These are phyloP conservation scores for Saguinus oedipus DNA, from an alignment of 2,797 vertebrate genomes.

Conservation along the genomic window DNA sequence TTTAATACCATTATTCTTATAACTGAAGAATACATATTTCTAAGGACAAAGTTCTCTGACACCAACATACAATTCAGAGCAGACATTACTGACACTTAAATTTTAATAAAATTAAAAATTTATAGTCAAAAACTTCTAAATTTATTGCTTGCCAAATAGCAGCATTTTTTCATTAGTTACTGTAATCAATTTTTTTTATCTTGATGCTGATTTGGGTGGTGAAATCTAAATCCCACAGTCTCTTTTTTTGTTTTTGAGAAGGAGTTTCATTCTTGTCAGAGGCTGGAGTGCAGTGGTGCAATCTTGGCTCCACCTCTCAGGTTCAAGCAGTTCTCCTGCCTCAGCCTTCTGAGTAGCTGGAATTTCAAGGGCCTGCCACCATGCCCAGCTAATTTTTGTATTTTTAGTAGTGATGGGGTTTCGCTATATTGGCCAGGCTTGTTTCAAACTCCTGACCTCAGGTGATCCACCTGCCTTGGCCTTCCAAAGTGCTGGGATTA, in stretches of 20 bases:
- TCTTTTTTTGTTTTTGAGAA: not conserved
- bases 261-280: not conserved
- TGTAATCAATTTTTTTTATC: not conserved
- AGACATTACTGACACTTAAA: not conserved
- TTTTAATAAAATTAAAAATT: slow-evolving; percentile 58
- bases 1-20: slow-evolving; percentile 46
- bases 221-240: not conserved
- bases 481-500: not conserved
- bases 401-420: too few species aligned
- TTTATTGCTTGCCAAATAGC: not conserved
- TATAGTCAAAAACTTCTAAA: slow-evolving; percentile 20
- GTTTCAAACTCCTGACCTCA: not conserved
- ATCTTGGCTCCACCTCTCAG: not conserved
- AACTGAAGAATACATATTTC: slow-evolving; percentile 38
- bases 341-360: not conserved
- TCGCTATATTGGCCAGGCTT: not conserved
- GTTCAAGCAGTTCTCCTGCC: not conserved
- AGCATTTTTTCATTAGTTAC: slow-evolving; percentile 4
- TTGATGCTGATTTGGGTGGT: not conserved
- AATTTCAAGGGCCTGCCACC: too few species aligned
- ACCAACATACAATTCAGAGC: not conserved
- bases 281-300: not conserved
- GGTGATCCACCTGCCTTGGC: not conserved
- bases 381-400: too few species aligned
- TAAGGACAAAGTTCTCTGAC: not conserved